Evolutionary conservation across 1,140 invertebrate species (phyloP).

Genomic region (Pectinophora gossypiella): DNA sequence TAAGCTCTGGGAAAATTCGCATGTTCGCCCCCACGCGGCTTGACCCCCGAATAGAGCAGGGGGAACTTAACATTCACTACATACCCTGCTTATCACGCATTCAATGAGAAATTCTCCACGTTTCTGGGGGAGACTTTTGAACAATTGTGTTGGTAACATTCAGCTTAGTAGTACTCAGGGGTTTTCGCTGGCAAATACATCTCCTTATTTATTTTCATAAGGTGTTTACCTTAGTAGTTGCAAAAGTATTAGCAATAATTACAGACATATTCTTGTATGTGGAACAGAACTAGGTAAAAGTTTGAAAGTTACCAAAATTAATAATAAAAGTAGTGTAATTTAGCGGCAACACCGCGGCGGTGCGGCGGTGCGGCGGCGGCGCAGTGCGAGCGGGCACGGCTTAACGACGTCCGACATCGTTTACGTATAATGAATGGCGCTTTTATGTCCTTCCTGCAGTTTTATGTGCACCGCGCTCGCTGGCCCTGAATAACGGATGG

Average conservation of each 20-base stretch:
- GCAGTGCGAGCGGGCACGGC: background rate
- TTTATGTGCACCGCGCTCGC: slow-evolving; percentile 11
- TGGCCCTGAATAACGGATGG: slow-evolving; percentile 7
- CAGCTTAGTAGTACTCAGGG: background rate
- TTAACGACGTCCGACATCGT: slow-evolving; percentile 3
- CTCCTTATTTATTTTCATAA: too few species aligned
- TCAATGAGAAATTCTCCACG: slow-evolving; percentile 26
- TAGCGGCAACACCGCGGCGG: background rate
- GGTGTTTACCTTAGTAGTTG: too few species aligned
- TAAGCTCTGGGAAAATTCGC: slow-evolving; percentile 1
- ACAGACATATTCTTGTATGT: background rate
- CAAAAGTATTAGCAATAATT: too few species aligned
- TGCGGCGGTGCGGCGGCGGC: background rate
- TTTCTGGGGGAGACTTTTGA: slow-evolving; percentile 7
- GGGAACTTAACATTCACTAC: slow-evolving; percentile 35
- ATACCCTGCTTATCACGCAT: slow-evolving; percentile 36
- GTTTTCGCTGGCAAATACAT: too few species aligned
- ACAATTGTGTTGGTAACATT: background rate
- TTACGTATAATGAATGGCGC: slow-evolving; percentile 14
- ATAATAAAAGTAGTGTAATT: background rate
- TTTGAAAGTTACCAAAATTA: background rate
- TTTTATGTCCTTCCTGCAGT: slow-evolving; percentile 15
- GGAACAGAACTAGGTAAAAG: background rate
- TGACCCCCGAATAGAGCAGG: background rate
- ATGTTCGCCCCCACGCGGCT: background rate